Percentiles rank a stretch among this genome's conserved stretches.
Evolutionary conservation across 2,888 invertebrate genomes (phyloP).

Genomic region (Rhynchonema sp.): DNA sequence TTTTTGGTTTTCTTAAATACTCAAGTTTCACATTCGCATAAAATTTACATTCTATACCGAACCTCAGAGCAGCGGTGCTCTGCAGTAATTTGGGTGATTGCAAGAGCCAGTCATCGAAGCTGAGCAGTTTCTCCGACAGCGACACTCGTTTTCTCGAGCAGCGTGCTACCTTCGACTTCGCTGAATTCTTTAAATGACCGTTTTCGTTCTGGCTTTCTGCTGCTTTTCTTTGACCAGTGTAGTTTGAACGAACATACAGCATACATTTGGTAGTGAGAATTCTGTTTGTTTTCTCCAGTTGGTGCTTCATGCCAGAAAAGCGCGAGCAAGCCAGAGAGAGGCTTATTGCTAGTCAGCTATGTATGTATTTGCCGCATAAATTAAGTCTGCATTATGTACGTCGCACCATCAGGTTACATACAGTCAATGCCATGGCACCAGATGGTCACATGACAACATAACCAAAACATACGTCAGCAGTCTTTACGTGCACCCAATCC

Average conservation of each 20-base stretch:
- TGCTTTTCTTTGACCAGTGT: neutral
- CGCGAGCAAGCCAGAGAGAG: no score
- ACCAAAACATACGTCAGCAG: constrained; percentile 77
- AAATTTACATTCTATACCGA: neutral
- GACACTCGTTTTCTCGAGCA: constrained; percentile 77
- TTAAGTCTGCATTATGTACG: no score
- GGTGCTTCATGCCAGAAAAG: no score
- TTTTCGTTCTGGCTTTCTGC: neutral
- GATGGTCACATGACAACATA: neutral
- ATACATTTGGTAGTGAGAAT: no score
- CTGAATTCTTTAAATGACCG: constrained; percentile 35
- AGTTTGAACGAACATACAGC: no score
- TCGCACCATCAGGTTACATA: no score
- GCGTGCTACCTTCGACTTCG: constrained; percentile 93
- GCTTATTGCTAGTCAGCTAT: no score
- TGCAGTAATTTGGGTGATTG: constrained; percentile 17
- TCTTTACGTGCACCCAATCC: constrained; percentile 92
- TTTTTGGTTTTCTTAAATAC: neutral
- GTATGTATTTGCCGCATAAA: no score
- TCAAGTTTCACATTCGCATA: neutral
- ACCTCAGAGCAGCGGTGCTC: constrained; percentile 1
- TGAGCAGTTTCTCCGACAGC: constrained; percentile 19
- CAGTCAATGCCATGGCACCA: constrained; percentile 1
- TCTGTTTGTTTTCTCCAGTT: no score
- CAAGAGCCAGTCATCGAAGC: constrained; percentile 24